Evolutionary conservation across 2,113 vertebrate genomes (phyloP).

Genomic region (Psammodynastes pulverulentus): DNA sequence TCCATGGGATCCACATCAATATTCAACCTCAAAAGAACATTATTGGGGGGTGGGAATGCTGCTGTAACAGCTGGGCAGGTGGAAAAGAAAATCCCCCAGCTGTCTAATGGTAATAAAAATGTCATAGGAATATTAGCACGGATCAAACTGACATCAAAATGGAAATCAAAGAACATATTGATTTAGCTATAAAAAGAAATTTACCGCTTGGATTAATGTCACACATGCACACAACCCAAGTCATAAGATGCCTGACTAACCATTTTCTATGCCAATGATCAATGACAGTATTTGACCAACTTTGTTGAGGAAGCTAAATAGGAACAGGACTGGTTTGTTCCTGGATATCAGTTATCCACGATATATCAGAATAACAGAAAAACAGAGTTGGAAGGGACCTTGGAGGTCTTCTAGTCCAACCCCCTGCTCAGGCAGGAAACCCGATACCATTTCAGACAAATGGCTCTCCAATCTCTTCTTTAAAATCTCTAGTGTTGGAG

Average conservation of each 20-base stretch:
- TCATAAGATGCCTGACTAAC: neutral
- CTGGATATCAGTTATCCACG: neutral
- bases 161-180: neutral
- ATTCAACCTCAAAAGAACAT: neutral
- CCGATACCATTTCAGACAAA: neutral
- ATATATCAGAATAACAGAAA: neutral
- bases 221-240: neutral
- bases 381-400: neutral
- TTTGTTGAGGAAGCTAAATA: neutral
- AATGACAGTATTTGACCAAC: neutral
- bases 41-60: neutral
- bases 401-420: neutral
- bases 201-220: neutral
- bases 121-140: neutral
- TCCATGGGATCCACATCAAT: neutral
- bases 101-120: constrained; percentile 8
- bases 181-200: neutral
- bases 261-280: neutral
- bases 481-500: neutral
- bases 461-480: neutral
- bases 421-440: neutral
- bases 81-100: neutral
- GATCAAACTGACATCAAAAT: neutral
- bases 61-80: neutral
- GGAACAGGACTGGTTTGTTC: neutral